Evolutionary conservation across 2,797 vertebrate species (phyloP), one percentile per base, ranked within the genome.

Genomic region (Streptopelia turtur): DNA sequence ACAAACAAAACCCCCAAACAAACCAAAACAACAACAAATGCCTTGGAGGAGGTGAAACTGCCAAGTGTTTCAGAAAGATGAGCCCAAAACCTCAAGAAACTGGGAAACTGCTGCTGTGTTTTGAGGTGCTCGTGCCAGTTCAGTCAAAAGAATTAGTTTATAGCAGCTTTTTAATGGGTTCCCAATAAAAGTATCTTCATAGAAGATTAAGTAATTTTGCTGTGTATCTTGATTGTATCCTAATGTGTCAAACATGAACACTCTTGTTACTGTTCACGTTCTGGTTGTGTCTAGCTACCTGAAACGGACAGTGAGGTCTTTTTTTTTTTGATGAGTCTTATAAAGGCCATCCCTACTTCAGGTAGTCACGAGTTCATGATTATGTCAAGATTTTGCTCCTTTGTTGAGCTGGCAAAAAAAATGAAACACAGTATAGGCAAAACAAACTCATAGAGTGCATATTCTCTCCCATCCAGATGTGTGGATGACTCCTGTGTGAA

Each of bases 341-440:
- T 31, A 86, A 79, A 79, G 33, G n/a, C 31, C 35, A 16, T 49
- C 5, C 11, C 24, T 85, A 23, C n/a, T 49, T 85, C 35, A 66
- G 27, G n/a, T 50, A 76, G 27, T 79, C 50, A 37, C 9, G 33
- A 69, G 12, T 79, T 83, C 52, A 81, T 1, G 4, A 33, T 66
- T 78, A 52, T 33, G 12, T 52, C 68, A 80, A 68, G 57, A 65
- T 68, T 82, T 85, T 90, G 3, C 10, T 35, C 14, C 39, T 77
- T 77, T 1, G 2, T 41, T 90, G 75, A 76, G 47, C 52, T 2
- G 3, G 15, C 31, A 87, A 65, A 87, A 87, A 91, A 65, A 24
- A 43, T 1, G 4, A 78, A 78, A 69, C 0, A 3, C 22, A 47
- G 22, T 0, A 0, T 11, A 76, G 45, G 25, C 27, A 65, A 65